These are phyloP conservation scores for Pogonocichla stellata DNA, from an alignment of 2,113 vertebrate genomes.

Conservation along the genomic window DNA sequence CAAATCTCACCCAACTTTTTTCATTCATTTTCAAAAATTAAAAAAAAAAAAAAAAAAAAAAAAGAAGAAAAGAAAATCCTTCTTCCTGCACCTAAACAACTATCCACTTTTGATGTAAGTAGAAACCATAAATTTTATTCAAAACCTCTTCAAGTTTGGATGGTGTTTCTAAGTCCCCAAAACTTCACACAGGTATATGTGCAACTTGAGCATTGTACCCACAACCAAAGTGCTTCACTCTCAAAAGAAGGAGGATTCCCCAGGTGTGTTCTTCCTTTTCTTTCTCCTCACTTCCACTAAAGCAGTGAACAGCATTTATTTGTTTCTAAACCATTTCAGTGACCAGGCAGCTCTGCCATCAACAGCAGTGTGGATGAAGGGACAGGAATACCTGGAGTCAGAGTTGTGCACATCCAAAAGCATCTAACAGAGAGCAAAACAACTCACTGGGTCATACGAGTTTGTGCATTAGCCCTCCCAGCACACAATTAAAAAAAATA, in stretches of 20 bases:
- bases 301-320: neutral
- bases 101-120: neutral
- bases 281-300: neutral
- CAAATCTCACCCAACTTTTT: too few relatives aligned
- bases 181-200: fast-evolving
- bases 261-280: neutral
- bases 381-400: neutral
- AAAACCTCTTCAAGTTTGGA: neutral
- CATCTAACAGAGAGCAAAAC: neutral
- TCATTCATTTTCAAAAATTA: too few relatives aligned
- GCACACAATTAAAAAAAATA: neutral
- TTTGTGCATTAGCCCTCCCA: neutral
- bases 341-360: neutral
- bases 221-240: neutral
- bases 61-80: neutral
- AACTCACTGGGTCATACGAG: neutral
- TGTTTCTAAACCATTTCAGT: neutral
- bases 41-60: too few relatives aligned
- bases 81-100: neutral
- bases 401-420: neutral
- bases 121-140: neutral
- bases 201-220: neutral
- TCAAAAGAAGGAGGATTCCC: neutral
- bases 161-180: neutral
- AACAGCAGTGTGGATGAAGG: fast-evolving